Evolutionary conservation across 2,797 vertebrate genomes (phyloP).

Genomic region (Sebastes kiyomatsui): DNA sequence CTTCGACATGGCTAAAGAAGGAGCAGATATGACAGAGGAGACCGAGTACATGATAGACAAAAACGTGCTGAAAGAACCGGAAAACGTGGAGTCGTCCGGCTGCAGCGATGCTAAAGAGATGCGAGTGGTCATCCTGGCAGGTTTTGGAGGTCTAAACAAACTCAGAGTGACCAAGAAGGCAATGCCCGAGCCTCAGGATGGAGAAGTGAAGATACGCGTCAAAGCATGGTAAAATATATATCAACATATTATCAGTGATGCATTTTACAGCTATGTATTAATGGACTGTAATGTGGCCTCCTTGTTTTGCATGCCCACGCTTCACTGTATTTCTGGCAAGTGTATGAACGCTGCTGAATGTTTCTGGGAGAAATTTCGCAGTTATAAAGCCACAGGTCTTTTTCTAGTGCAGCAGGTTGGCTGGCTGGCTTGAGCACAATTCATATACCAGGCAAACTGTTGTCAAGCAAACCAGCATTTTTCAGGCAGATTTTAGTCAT

Average conservation of each 20-base stretch:
- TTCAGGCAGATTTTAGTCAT: background rate
- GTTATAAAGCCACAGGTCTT: slow-evolving; percentile 69
- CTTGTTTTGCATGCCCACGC: background rate
- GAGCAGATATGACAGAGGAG: slow-evolving; percentile 90
- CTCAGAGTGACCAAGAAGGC: slow-evolving; percentile 90
- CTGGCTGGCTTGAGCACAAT: background rate
- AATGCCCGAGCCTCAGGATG: slow-evolving; percentile 94
- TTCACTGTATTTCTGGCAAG: background rate
- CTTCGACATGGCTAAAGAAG: slow-evolving; percentile 91
- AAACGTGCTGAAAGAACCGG: slow-evolving; percentile 80
- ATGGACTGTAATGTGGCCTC: background rate
- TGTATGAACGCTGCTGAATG: background rate
- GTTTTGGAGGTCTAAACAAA: slow-evolving; percentile 96
- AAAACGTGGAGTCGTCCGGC: slow-evolving; percentile 70
- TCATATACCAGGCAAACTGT: slow-evolving; percentile 4
- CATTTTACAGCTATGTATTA: background rate
- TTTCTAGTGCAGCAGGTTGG: slow-evolving; percentile 4
- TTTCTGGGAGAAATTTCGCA: slow-evolving; percentile 3
- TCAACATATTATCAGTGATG: background rate
- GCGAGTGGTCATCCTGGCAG: slow-evolving; percentile 91
- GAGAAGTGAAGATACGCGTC: slow-evolving; percentile 95
- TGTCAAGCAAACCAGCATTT: background rate
- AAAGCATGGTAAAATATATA: slow-evolving; percentile 88
- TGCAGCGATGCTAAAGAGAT: slow-evolving; percentile 89
- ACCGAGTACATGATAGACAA: slow-evolving; percentile 94